These are phyloP conservation scores for Pseudoatta argentina DNA, from an alignment of 1,140 invertebrate species.

Conservation along the genomic window DNA sequence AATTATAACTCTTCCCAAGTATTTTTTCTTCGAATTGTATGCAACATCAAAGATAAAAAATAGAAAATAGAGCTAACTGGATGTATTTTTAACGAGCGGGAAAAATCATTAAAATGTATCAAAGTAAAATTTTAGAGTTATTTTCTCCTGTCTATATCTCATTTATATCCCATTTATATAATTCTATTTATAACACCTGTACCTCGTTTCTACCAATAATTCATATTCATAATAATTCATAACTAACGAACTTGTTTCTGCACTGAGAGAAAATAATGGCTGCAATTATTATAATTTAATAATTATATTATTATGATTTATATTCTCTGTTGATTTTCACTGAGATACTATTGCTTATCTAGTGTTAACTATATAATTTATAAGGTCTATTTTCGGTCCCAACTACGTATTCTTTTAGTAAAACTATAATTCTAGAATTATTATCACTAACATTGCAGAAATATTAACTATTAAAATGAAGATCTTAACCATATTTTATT, in stretches of 20 bases:
- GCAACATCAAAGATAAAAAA: background rate
- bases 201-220: background rate
- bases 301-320: too few relatives aligned
- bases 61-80: background rate
- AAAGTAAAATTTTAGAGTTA: background rate
- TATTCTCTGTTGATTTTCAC: too few relatives aligned
- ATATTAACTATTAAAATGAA: too few relatives aligned
- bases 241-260: background rate
- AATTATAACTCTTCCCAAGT: slow-evolving; percentile 1
- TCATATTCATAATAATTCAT: background rate
- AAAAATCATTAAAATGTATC: background rate
- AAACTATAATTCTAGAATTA: too few relatives aligned
- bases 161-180: background rate
- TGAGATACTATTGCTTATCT: too few relatives aligned
- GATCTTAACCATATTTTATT: too few relatives aligned
- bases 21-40: background rate
- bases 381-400: too few relatives aligned
- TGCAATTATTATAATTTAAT: too few relatives aligned
- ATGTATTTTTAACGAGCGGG: background rate
- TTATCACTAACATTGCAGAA: too few relatives aligned
- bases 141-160: background rate
- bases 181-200: background rate
- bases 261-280: too few relatives aligned
- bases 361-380: too few relatives aligned
- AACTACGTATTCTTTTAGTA: too few relatives aligned